Evolutionary conservation across 1,140 invertebrate genomes (phyloP).

Genomic region (Eumeta japonica): DNA sequence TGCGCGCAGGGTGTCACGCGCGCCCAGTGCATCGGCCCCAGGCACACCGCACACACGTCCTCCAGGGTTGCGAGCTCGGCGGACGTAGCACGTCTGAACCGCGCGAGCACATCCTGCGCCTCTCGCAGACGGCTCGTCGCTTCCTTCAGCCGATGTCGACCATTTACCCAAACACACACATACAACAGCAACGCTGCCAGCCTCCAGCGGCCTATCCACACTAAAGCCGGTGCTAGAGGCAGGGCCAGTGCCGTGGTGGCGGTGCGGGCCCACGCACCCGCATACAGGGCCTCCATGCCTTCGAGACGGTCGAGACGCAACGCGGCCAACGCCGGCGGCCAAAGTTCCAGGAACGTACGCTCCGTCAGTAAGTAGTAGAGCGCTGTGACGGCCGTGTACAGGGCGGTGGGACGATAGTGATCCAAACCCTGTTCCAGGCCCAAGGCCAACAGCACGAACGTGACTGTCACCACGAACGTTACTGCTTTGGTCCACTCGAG

Average conservation of each 20-base stretch:
- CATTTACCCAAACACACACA: conserved; percentile 67
- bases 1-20: conserved; percentile 75
- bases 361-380: conserved; percentile 73
- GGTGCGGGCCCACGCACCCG: conserved; percentile 61
- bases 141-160: conserved; percentile 61
- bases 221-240: conserved; percentile 55
- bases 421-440: conserved; percentile 73
- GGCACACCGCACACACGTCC: conserved; percentile 75
- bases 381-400: conserved; percentile 66
- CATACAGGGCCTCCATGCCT: conserved; percentile 66
- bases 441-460: conserved; percentile 73
- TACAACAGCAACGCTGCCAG: conserved; percentile 63
- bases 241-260: conserved; percentile 60
- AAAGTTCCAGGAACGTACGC: conserved; percentile 67
- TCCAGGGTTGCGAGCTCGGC: conserved; percentile 68
- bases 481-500: conserved; percentile 81
- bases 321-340: conserved; percentile 58
- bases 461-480: conserved; percentile 77
- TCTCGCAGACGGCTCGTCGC: conserved; percentile 56
- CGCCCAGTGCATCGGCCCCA: conserved; percentile 67
- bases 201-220: conserved; percentile 59
- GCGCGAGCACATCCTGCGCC: conserved; percentile 62
- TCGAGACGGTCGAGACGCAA: conserved; percentile 65
- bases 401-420: conserved; percentile 67
- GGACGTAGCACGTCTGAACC: conserved; percentile 64